Evolutionary conservation across 2,797 vertebrate species (phyloP).

Genomic region (Nothura maculosa): DNA sequence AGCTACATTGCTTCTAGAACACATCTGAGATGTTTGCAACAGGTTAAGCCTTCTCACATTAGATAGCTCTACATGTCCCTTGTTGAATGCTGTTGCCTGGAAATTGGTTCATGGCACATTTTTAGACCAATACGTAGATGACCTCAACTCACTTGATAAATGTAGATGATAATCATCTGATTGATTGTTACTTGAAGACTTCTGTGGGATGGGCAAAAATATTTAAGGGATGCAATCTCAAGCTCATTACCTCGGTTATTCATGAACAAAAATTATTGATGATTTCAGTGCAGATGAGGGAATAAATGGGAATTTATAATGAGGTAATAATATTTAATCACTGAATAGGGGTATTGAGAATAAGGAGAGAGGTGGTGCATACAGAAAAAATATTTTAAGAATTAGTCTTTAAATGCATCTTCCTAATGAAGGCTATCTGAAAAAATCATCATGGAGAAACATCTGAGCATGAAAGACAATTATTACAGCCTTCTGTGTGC

Average conservation of each 20-base stretch:
- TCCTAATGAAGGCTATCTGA: constrained; percentile 9
- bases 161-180: background rate
- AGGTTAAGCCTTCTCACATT: background rate
- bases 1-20: background rate
- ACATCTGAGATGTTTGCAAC: background rate
- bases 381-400: background rate
- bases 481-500: constrained; percentile 1
- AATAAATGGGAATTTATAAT: background rate
- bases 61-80: background rate
- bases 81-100: background rate
- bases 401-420: background rate
- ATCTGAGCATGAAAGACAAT: constrained; percentile 1
- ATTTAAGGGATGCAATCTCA: background rate
- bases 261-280: background rate
- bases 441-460: background rate
- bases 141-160: background rate
- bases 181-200: background rate
- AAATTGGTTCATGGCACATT: background rate
- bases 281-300: background rate
- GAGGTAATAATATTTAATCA: background rate
- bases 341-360: background rate
- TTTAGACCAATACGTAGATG: background rate
- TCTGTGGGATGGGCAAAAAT: background rate
- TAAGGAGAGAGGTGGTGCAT: background rate
- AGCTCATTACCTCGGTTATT: background rate